phyloP scores from a whole-genome alignment of 2,113 vertebrate genomes.

The Brachypodius melanocephalos region DNA sequence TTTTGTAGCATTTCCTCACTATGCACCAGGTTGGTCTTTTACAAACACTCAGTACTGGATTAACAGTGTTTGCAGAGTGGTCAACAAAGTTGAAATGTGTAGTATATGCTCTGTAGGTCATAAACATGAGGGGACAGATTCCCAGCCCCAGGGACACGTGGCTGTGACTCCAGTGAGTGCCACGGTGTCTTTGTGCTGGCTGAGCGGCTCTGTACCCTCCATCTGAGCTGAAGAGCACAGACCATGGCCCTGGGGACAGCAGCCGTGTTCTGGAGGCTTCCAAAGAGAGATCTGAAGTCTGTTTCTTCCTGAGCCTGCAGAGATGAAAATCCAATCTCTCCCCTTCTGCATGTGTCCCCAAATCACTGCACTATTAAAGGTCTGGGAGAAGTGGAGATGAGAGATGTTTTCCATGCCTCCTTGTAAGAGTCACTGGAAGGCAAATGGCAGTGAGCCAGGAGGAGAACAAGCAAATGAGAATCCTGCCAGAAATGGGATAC shows the following conservation, averaged over 20 bases:
- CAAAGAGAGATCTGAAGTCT: neutral
- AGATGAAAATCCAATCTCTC: neutral
- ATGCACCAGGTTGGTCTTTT: neutral
- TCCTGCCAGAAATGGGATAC: slow-evolving; percentile 37
- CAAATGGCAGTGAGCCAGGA: slow-evolving; percentile 58
- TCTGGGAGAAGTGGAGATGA: slow-evolving; percentile 13
- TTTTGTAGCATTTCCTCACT: neutral
- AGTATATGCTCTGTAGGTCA: neutral
- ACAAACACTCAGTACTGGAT: neutral
- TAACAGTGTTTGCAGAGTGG: slow-evolving; percentile 1
- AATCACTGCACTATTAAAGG: neutral
- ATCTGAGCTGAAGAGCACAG: neutral
- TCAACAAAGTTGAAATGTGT: neutral
- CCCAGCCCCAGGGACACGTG: fast-evolving
- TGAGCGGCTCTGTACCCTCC: neutral
- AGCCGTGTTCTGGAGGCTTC: neutral
- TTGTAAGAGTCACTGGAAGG: slow-evolving; percentile 47
- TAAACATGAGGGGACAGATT: neutral
- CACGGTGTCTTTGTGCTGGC: neutral
- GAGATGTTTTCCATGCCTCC: slow-evolving; percentile 40
- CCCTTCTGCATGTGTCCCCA: neutral
- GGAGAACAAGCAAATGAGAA: slow-evolving; percentile 37
- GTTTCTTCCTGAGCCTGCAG: neutral
- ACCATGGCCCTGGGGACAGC: neutral
- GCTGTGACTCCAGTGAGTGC: neutral